phyloP scores from a whole-genome alignment of 2,113 vertebrate species.

The Sceloporus tristichus region DNA sequence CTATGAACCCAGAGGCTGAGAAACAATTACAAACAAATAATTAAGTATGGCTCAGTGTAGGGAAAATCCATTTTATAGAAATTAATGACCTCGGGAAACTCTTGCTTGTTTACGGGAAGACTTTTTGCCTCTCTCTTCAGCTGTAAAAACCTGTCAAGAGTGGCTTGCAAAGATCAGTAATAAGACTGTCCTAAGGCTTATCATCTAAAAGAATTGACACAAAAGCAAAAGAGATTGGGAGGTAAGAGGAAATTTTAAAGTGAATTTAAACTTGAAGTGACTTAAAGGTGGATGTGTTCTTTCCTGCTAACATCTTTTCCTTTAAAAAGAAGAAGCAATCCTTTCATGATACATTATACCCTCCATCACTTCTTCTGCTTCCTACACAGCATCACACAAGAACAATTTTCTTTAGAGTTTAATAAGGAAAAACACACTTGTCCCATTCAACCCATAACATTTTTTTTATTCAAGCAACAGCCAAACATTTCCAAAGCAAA shows the following conservation, averaged over 20 bases:
- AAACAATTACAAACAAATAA: neutral
- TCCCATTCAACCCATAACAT: neutral
- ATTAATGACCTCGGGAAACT: neutral
- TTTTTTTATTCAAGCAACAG: neutral
- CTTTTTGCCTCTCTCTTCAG: neutral
- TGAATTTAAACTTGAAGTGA: neutral
- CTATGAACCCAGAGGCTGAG: neutral
- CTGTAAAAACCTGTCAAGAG: neutral
- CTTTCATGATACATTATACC: neutral
- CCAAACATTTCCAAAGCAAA: neutral
- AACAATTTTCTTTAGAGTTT: neutral
- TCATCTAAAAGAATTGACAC: neutral
- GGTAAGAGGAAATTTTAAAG: neutral
- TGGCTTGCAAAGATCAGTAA: neutral
- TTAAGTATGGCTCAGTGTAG: neutral
- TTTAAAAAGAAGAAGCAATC: neutral
- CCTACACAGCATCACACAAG: neutral
- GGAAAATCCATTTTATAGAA: neutral
- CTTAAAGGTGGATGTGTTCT: neutral
- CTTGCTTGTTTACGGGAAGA: neutral
- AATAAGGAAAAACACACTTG: neutral
- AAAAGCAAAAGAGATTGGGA: neutral
- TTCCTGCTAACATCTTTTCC: neutral
- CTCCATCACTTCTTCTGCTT: neutral
- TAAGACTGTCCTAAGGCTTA: neutral